Base-by-base conservation (phyloP, 2,888 invertebrate genomes). In the Tipula unca region DNA sequence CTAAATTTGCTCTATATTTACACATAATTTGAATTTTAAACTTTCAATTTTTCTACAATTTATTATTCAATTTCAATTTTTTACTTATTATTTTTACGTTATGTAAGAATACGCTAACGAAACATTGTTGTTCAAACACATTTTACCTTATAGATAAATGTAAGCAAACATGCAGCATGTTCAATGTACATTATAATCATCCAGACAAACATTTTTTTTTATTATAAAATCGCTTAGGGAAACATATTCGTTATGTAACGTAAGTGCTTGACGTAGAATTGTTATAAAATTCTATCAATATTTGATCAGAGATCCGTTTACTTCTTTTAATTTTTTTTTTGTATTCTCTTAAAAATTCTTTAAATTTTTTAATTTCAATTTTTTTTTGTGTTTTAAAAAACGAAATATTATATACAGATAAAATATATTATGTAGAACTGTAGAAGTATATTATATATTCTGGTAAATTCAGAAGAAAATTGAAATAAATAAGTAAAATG, bases 281-380 rank as follows among this genome's bases (percentile, higher is more conserved):
- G 25, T 69, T 69, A 69, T 69, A 69, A 69, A 69, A 69, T 69
- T 69, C 69, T 69, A 69, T 69, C 69, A 69, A 69, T 69, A 69
- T 69, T 69, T 69, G 69, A 69, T 69, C 69, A 69, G 69, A 69
- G 69, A 69, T 69, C 69, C 69, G 69, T 69, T 69, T 25, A 25
- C 25, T 69, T 25, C 69, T 25, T 25, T 20, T 13, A 54, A 54
- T 54, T 10, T 25, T 69, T 25, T 69, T 69, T 69, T 69, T n/a
- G n/a, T 25, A 25, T 69, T 69, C 69, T 25, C 69, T 69, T 69
- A 69, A 69, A 69, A 69, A 69, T 69, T 69, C 69, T 25, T 69
- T 69, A 69, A 69, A 69, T 69, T 69, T 69, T 69, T 69, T 69
- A 69, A 69, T 69, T 69, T 69, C 10, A 69, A 69, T 69, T 69